Evolutionary conservation across 2,113 vertebrate species (phyloP), one percentile per base, ranked within the genome.

Genomic region (Rhinoderma darwinii): DNA sequence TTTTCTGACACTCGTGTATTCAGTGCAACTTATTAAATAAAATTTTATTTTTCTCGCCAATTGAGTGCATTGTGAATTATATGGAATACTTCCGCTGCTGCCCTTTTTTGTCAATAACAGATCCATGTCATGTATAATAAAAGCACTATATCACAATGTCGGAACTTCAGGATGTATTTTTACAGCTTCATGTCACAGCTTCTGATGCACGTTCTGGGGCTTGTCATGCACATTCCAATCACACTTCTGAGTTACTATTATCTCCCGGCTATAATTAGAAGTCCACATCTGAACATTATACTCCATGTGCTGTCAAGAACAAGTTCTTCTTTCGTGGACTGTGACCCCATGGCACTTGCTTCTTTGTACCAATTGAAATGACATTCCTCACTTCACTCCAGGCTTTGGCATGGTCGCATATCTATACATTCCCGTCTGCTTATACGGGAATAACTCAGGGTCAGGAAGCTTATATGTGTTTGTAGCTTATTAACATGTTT

Each of bases 261-360:
- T 75, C 83, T 75, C 25, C 70, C 54, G 25, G 68, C 68, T 84
- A 84, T 84, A 84, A 74, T 84, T 84, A 76, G 72, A 61, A 75
- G 43, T 44, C 72, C 25, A 76, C 27, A 32, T 56, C 25, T 83
- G 50, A 76, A 76, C 70, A 30, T 44, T 61, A 76, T 76, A 84
- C 72, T 63, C 83, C 25, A 51, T 44, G 14, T 32, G 51, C 51
- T 74, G 70, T 54, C 30, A 73, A 41, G 20, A 84, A 59, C 82
- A 73, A 84, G 47, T 35, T 54, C 70, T 47, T 39, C 25, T 44
- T 84, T 74, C n/a, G 11, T 72, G 59, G 47, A 27, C 68, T 84
- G 30, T 74, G 82, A 84, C 47, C 82, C 41, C 47, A 39, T 75
- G 47, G 12, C 41, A 59, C 68, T 70, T 56, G 35, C 59, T 56